A percentile compares a stretch with the other conserved stretches of the same genome.
Conservation (phyloP, 2,888 invertebrate species). For the Drosophila paranaensis region DNA sequence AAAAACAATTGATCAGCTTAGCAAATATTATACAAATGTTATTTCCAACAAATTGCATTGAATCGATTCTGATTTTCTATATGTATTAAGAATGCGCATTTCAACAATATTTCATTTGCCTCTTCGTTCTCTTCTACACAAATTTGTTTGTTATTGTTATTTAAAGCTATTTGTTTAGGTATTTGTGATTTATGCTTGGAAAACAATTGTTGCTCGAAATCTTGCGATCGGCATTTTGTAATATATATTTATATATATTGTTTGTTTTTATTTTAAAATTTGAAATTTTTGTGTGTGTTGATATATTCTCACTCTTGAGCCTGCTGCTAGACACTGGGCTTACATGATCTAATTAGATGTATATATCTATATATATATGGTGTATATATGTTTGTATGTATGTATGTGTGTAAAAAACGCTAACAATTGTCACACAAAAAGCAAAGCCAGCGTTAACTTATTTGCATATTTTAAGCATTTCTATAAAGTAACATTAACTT, state of each 20-base stretch:
- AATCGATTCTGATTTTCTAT: slow-evolving; percentile 36
- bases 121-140: slow-evolving; percentile 6
- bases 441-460: slow-evolving; percentile 70
- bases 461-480: slow-evolving; percentile 67
- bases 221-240: slow-evolving; percentile 27
- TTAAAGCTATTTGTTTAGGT: slow-evolving; percentile 74
- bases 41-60: slow-evolving; percentile 42
- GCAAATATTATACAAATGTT: slow-evolving; percentile 38
- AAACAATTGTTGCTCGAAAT: slow-evolving; percentile 63
- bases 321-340: slow-evolving; percentile 75
- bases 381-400: slow-evolving; percentile 33
- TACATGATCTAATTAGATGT: slow-evolving; percentile 60
- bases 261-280: slow-evolving; percentile 39
- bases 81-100: slow-evolving; percentile 35
- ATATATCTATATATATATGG: slow-evolving; percentile 43
- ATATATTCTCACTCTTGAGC: slow-evolving; percentile 73
- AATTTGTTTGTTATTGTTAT: slow-evolving; percentile 49
- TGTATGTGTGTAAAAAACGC: slow-evolving; percentile 58
- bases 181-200: slow-evolving; percentile 69
- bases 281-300: slow-evolving; percentile 43
- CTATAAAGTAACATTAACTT: slow-evolving; percentile 67
- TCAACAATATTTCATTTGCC: slow-evolving; percentile 37
- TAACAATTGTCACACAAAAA: slow-evolving; percentile 71
- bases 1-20: slow-evolving; percentile 42
- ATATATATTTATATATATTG: slow-evolving; percentile 24